These are phyloP conservation scores for Sander vitreus DNA, from an alignment of 2,113 vertebrate species.

Conservation along the genomic window DNA sequence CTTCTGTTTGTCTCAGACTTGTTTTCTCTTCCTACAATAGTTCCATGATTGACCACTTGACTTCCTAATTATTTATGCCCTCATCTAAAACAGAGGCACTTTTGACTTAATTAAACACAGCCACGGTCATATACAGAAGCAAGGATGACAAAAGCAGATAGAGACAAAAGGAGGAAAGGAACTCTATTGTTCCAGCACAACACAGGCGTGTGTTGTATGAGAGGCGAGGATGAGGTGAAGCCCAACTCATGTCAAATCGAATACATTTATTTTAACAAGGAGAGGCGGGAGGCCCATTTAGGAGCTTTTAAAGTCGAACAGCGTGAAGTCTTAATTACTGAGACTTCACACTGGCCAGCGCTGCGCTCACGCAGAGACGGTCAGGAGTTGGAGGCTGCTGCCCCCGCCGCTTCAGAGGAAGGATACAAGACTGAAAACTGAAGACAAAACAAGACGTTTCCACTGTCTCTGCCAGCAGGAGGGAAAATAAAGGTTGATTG, in stretches of 20 bases:
- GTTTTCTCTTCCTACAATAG: not conserved
- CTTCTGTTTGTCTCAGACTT: not conserved
- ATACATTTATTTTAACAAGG: slow-evolving; percentile 71
- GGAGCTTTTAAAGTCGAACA: slow-evolving; percentile 81
- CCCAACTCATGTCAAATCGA: slow-evolving; percentile 72
- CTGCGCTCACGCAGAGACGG: slow-evolving; percentile 75
- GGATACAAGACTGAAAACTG: slow-evolving; percentile 57
- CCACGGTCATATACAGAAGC: slow-evolving; percentile 50
- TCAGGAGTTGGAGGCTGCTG: slow-evolving; percentile 77
- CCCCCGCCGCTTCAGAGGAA: slow-evolving; percentile 67
- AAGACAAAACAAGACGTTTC: slow-evolving; percentile 57
- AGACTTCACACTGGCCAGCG: slow-evolving; percentile 72
- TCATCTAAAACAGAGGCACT: slow-evolving; percentile 55
- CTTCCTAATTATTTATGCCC: slow-evolving; percentile 49
- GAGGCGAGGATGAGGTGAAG: slow-evolving; percentile 69
- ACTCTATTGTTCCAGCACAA: slow-evolving; percentile 67
- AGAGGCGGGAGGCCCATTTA: slow-evolving; percentile 66
- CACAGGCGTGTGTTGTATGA: slow-evolving; percentile 45
- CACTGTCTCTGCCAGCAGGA: slow-evolving; percentile 37
- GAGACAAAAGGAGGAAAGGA: slow-evolving; percentile 67
- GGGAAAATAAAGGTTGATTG: slow-evolving; percentile 41
- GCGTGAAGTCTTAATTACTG: slow-evolving; percentile 85
- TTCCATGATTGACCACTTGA: slow-evolving; percentile 56
- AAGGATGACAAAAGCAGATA: slow-evolving; percentile 38
- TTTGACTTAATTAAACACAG: slow-evolving; percentile 75